Evolutionary conservation across 2,113 vertebrate species (phyloP).

Genomic region (Anarhynchus alexandrinus): DNA sequence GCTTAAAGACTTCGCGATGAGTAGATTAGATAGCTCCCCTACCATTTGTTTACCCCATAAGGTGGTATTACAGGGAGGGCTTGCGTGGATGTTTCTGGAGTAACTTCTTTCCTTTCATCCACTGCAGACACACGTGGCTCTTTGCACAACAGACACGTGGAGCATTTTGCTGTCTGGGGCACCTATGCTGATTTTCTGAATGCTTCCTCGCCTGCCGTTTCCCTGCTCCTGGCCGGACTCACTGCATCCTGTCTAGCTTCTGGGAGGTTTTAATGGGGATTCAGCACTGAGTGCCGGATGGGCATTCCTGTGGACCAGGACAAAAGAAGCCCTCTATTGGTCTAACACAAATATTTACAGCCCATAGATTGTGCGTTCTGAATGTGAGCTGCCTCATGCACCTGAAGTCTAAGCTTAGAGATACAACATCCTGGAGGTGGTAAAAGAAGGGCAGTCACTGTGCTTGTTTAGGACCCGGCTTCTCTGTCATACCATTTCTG

Average conservation of each 20-base stretch:
- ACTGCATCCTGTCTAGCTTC: background rate
- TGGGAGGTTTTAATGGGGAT: background rate
- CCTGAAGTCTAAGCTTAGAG: background rate
- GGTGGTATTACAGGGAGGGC: background rate
- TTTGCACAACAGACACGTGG: background rate
- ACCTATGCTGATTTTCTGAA: background rate
- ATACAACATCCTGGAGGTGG: background rate
- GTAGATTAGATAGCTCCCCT: background rate
- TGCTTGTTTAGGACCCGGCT: background rate
- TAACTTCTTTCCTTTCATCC: background rate
- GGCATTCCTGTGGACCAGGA: background rate
- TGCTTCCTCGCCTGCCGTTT: background rate
- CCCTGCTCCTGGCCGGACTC: background rate
- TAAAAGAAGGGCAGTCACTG: background rate
- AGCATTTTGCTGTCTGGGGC: background rate
- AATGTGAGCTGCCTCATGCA: background rate
- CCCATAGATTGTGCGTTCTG: background rate
- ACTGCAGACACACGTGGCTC: background rate
- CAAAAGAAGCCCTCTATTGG: background rate
- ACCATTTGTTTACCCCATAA: background rate
- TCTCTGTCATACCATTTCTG: background rate
- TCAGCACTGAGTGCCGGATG: background rate
- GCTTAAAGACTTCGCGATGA: background rate
- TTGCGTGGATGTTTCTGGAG: background rate
- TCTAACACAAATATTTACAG: background rate